Evolutionary conservation across 2,888 invertebrate genomes (phyloP).

Genomic region (Polymixis flavicincta): DNA sequence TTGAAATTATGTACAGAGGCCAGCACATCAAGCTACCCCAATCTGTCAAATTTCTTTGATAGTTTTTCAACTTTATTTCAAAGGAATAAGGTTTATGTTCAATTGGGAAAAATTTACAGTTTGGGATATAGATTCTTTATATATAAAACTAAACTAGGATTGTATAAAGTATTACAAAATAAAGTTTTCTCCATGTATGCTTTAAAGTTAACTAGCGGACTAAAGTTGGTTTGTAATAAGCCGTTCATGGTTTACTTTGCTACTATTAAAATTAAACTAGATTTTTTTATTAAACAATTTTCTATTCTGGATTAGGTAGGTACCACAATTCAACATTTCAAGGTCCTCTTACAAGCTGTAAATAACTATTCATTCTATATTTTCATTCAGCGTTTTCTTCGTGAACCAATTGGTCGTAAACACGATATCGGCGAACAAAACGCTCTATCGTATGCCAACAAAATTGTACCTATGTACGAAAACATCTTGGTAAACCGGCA

Average conservation of each 20-base stretch:
- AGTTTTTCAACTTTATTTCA: no score
- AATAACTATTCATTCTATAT: background rate
- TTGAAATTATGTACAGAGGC: no score
- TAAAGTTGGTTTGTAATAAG: no score
- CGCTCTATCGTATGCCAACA: background rate
- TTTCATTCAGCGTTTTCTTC: background rate
- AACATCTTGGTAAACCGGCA: background rate
- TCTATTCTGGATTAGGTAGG: background rate
- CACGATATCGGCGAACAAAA: background rate
- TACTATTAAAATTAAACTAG: background rate
- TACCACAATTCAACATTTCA: background rate
- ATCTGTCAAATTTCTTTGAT: no score
- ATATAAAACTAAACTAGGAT: no score
- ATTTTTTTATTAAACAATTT: background rate
- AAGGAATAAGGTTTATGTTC: no score
- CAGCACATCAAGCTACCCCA: no score
- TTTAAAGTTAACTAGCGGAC: no score
- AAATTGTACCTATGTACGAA: background rate
- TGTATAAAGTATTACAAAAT: no score
- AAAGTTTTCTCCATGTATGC: no score
- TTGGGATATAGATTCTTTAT: no score
- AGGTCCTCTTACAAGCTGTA: background rate
- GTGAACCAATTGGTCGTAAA: background rate
- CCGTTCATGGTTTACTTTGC: background rate
- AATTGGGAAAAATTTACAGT: no score